phyloP scores from a whole-genome alignment of 2,888 invertebrate genomes.

The Drosophila mettleri region DNA sequence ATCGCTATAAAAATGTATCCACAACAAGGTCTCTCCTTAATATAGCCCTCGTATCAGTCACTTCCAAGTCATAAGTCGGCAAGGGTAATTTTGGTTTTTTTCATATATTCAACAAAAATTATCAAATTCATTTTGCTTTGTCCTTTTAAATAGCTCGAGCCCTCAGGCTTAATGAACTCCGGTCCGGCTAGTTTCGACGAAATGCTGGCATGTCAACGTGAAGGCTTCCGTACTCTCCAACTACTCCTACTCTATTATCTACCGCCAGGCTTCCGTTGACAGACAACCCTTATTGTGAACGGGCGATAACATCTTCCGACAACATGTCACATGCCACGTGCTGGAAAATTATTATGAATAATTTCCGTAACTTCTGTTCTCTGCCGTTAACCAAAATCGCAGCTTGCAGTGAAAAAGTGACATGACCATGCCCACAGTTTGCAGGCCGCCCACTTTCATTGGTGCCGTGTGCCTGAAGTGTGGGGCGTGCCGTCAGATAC shows the following conservation, averaged over 20 bases:
- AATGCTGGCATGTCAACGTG: constrained; percentile 3
- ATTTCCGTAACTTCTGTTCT: constrained; percentile 75
- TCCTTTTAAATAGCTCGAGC: constrained; percentile 22
- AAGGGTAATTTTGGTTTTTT: neutral
- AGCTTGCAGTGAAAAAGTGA: constrained; percentile 73
- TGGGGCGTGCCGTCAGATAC: constrained; percentile 81
- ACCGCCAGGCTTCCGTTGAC: constrained; percentile 59
- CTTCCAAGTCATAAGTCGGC: neutral
- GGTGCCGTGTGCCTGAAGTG: constrained; percentile 50
- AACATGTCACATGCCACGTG: constrained; percentile 54
- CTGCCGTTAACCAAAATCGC: constrained; percentile 45
- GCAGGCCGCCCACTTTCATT: constrained; percentile 1
- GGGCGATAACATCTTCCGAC: constrained; percentile 55
- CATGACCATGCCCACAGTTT: constrained; percentile 55
- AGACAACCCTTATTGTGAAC: constrained; percentile 67
- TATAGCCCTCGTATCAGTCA: neutral
- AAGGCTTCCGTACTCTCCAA: neutral
- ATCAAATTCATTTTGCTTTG: neutral
- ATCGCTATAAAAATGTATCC: too few relatives aligned
- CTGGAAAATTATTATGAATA: constrained; percentile 81
- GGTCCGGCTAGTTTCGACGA: constrained; percentile 47
- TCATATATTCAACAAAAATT: neutral
- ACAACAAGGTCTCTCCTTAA: neutral
- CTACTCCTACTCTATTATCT: constrained; percentile 17
- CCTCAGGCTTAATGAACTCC: constrained; percentile 9